Conservation (phyloP, 2,797 vertebrate genomes). For the Myotis daubentonii region DNA sequence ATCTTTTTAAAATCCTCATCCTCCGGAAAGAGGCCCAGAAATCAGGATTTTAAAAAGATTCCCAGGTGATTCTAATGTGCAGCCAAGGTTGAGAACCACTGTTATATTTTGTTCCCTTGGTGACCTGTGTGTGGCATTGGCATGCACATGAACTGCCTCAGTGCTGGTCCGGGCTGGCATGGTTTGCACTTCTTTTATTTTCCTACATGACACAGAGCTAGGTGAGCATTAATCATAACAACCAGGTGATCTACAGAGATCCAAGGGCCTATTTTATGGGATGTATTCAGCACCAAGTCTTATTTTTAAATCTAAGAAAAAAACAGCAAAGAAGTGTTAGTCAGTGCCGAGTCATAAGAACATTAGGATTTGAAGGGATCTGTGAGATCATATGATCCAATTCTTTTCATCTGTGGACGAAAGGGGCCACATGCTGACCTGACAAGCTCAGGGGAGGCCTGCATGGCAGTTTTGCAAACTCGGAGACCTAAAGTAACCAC, state of each 20-base stretch:
- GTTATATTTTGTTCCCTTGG: not conserved
- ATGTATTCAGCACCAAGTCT: not conserved
- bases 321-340: not conserved
- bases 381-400: not conserved
- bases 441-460: too few species aligned
- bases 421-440: too few species aligned
- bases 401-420: not conserved
- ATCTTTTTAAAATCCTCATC: too few species aligned
- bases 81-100: too few species aligned
- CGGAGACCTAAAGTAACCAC: too few species aligned
- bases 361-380: not conserved
- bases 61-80: too few species aligned
- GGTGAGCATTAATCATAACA: not conserved
- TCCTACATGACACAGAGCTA: not conserved
- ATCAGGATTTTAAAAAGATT: too few species aligned
- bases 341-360: not conserved
- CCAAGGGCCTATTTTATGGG: not conserved
- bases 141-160: not conserved
- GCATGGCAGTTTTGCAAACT: too few species aligned
- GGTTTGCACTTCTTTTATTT: not conserved
- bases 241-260: not conserved
- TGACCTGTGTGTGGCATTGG: not conserved
- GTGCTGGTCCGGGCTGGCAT: not conserved
- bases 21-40: too few species aligned
- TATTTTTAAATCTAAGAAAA: slow-evolving; percentile 42